Evolutionary conservation across 2,113 vertebrate species (phyloP), one percentile per base, ranked within the genome.

Genomic region (Diadophis punctatus): DNA sequence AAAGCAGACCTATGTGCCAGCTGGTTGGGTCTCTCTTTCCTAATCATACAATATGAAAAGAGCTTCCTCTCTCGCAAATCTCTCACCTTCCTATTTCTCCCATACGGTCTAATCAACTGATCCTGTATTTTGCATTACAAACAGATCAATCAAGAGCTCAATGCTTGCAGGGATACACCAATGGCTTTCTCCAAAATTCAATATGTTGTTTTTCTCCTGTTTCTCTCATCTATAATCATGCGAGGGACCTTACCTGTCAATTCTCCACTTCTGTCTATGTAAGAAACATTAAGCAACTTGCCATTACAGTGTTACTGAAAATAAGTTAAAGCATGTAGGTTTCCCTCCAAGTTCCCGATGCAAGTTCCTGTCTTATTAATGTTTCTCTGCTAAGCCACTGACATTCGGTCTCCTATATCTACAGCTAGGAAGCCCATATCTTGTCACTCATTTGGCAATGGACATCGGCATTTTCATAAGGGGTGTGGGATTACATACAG

Each of bases 401-500:
- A 8, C 48, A 27, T n/a, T 48, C 0, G 16, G 0, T 10, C 8
- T 80, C 89, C 51, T 53, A 22, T 8, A 2, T 92, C 56, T 46
- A 68, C 89, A 53, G 18, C 80, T 93, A 53, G 74, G 86, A 88
- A 86, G 11, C 55, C 94, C 91, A 68, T 84, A 63, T 93, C 63
- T 88, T 43, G 89, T 43, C 10, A 90, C 90, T 91, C 88, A 49
- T 27, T 56, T 86, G 86, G 16, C 86, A 88, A 22, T n/a, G 53
- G 58, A 1, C 5, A 16, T 56, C 4, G 1, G 25, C 20, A n/a
- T 52, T 91, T 93, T 63, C 88, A 93, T 51, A 55, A 39, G 94
- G 84, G 34, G 2, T 9, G 34, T 80, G 68, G 16, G 18, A 39
- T 8, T 39, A 80, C 8, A 8, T 39, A 53, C 52, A 53, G 52